Percentiles rank a stretch among this genome's conserved stretches.
Conservation (phyloP, 2,797 vertebrate genomes). For the Simalia tracyae region DNA sequence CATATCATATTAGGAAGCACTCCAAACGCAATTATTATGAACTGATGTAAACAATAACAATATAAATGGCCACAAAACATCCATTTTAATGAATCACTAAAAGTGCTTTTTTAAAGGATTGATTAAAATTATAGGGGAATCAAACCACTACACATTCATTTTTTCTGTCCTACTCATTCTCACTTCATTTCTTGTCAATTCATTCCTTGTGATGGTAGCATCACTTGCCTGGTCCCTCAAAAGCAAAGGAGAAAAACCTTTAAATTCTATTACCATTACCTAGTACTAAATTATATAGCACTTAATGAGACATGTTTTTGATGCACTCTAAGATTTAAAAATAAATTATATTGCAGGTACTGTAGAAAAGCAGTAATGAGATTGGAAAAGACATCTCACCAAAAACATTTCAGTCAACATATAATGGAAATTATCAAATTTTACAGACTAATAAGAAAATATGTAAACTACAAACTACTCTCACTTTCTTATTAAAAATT, state of each 20-base stretch:
- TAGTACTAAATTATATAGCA: not conserved
- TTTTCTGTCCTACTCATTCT: conserved; percentile 42
- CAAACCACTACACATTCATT: conserved; percentile 46
- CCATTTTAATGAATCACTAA: conserved; percentile 57
- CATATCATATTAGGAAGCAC: conserved; percentile 22
- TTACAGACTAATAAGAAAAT: not conserved
- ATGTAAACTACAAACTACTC: not conserved
- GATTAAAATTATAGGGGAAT: conserved; percentile 50
- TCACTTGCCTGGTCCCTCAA: conserved; percentile 23
- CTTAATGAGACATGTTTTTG: not conserved
- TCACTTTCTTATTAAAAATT: not conserved
- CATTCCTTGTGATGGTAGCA: conserved; percentile 36
- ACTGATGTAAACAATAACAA: conserved; percentile 45
- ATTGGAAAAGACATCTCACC: not conserved
- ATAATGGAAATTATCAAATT: not conserved
- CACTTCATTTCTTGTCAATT: conserved; percentile 41
- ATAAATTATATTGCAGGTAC: not conserved
- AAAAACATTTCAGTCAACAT: not conserved
- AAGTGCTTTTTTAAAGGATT: conserved; percentile 48
- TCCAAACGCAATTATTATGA: conserved; percentile 25
- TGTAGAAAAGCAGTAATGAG: not conserved
- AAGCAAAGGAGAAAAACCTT: conserved; percentile 20
- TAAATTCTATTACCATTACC: not conserved
- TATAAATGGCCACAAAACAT: conserved; percentile 30
- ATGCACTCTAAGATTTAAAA: not conserved